A percentile compares a stretch with the other conserved stretches of the same genome.
Conservation (phyloP, 92 coral and sea anemone species). For the Ricordea florida region DNA sequence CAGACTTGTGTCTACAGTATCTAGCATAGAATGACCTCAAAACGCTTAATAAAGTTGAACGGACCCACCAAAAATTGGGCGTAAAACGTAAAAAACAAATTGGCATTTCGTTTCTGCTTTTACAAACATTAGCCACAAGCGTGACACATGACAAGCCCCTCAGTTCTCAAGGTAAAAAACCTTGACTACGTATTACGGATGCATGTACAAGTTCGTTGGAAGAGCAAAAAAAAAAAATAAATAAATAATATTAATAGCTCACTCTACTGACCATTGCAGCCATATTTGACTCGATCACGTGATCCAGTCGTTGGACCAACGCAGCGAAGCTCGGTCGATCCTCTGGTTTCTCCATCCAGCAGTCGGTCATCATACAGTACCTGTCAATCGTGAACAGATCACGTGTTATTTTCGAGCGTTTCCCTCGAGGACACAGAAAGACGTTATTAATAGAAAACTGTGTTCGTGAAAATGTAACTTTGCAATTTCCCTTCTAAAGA, state of each 20-base stretch:
- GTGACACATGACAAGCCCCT: neutral
- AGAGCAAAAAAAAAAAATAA: neutral
- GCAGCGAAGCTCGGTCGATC: slow-evolving; percentile 84
- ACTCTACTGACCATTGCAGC: slow-evolving; percentile 79
- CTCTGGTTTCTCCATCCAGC: slow-evolving; percentile 82
- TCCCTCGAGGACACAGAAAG: neutral
- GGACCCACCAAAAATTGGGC: neutral
- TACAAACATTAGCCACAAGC: neutral
- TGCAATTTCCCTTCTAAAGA: no score
- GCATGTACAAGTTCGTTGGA: neutral
- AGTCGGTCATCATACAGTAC: slow-evolving; percentile 76
- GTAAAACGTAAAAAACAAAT: neutral
- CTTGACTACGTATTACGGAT: neutral
- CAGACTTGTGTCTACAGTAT: no score
- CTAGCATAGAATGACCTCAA: slow-evolving; percentile 13
- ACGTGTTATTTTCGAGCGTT: neutral
- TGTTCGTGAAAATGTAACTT: no score
- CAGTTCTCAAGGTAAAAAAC: no score
- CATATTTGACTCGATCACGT: slow-evolving; percentile 74
- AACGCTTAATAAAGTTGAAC: neutral
- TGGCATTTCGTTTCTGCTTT: neutral
- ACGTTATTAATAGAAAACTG: no score
- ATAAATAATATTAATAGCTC: neutral
- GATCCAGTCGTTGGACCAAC: slow-evolving; percentile 67
- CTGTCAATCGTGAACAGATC: slow-evolving; percentile 17